Conservation (phyloP, 2,113 vertebrate genomes). For the Eira barbara region DNA sequence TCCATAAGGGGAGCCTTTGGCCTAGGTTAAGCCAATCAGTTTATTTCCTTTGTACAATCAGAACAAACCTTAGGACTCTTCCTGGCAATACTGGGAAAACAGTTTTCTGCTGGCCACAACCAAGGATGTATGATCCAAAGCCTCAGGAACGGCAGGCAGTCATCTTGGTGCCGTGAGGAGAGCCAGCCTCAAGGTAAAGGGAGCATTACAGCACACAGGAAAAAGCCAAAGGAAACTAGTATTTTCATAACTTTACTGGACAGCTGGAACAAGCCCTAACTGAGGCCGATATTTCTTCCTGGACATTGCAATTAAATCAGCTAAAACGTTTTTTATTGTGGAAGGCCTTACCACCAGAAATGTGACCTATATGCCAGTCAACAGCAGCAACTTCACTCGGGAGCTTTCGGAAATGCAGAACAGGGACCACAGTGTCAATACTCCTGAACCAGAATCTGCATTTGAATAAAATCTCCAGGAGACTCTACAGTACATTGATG, state of each 20-base stretch:
- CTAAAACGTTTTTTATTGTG: neutral
- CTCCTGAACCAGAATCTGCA: neutral
- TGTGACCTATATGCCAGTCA: neutral
- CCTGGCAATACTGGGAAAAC: neutral
- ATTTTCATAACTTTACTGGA: neutral
- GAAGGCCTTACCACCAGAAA: neutral
- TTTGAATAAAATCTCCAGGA: neutral
- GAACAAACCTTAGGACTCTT: neutral
- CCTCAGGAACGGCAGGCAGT: neutral
- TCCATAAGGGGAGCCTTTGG: neutral
- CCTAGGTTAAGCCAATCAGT: neutral
- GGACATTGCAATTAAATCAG: neutral
- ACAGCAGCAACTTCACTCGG: neutral
- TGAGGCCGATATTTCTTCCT: neutral
- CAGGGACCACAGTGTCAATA: neutral
- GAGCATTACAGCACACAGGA: neutral
- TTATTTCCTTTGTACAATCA: neutral
- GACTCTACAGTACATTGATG: accelerated
- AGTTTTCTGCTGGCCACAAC: neutral
- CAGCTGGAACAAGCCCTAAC: neutral
- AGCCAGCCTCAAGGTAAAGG: neutral
- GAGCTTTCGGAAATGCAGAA: neutral
- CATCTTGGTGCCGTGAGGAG: neutral
- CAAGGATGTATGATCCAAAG: neutral
- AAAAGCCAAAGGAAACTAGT: neutral